Percentiles rank a stretch among this genome's conserved stretches.
phyloP scores from a whole-genome alignment of 2,113 vertebrate genomes.

The Anhinga anhinga region DNA sequence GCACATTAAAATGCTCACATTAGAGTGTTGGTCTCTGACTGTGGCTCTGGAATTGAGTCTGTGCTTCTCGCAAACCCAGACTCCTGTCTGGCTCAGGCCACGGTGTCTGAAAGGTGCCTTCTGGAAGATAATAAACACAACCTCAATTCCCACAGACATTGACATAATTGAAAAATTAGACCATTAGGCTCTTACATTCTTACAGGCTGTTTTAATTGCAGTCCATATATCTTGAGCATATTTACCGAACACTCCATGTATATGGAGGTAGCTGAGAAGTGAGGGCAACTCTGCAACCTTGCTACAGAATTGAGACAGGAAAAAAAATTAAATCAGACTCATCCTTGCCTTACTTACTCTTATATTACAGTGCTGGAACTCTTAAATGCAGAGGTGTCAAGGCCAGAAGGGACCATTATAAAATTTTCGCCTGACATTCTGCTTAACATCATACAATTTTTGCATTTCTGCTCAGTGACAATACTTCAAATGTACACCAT shows the following conservation, averaged over 20 bases:
- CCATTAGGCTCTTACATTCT: slow-evolving; percentile 28
- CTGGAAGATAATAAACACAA: slow-evolving; percentile 15
- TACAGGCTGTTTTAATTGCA: slow-evolving; percentile 29
- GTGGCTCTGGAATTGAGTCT: not conserved
- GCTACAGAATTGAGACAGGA: not conserved
- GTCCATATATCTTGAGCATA: not conserved
- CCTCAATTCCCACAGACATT: slow-evolving; percentile 5
- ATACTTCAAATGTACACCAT: not conserved
- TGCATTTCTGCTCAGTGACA: not conserved
- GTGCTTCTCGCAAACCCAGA: not conserved
- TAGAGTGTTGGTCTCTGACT: not conserved
- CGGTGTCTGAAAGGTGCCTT: not conserved
- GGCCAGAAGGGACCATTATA: not conserved
- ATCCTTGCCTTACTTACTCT: not conserved
- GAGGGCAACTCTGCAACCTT: not conserved
- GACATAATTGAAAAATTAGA: slow-evolving; percentile 46
- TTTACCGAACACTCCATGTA: not conserved
- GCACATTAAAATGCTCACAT: not conserved
- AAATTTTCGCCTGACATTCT: not conserved
- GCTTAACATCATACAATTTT: not conserved
- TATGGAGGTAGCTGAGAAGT: not conserved
- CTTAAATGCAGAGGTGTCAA: not conserved
- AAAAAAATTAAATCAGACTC: not conserved
- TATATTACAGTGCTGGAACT: not conserved
- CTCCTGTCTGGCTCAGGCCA: not conserved